These are phyloP conservation scores for Drosophila carrolli DNA, from an alignment of 1,140 invertebrate species.

Conservation along the genomic window DNA sequence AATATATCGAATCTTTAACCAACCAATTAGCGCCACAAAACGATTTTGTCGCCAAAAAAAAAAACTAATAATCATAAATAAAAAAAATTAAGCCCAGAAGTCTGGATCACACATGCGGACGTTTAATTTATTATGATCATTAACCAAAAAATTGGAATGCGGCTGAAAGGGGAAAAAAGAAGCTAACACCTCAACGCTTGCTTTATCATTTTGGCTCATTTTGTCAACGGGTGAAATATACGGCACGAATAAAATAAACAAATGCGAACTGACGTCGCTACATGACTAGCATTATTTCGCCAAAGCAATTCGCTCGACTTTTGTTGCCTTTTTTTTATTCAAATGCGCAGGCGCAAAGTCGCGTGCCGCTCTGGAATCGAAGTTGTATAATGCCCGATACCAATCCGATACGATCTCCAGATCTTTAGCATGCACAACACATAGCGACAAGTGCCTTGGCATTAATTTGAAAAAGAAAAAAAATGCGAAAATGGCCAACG, in stretches of 20 bases:
- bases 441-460: constrained; percentile 43
- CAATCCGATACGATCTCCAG: constrained; percentile 11
- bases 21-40: constrained; percentile 50
- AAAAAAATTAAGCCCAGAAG: constrained; percentile 24
- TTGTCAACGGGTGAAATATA: constrained; percentile 35
- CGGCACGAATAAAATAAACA: constrained; percentile 11
- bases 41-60: constrained; percentile 32
- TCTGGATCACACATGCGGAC: constrained; percentile 43
- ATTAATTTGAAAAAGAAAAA: constrained; percentile 33
- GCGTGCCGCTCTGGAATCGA: constrained; percentile 49
- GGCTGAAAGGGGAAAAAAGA: not conserved
- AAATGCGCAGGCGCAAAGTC: constrained; percentile 49
- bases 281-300: constrained; percentile 49
- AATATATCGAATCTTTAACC: constrained; percentile 21
- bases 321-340: constrained; percentile 13
- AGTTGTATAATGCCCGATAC: constrained; percentile 18
- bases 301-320: constrained; percentile 41
- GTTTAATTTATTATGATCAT: constrained; percentile 43
- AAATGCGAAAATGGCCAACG: constrained; percentile 8
- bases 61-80: not conserved
- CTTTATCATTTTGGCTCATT: constrained; percentile 43
- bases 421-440: constrained; percentile 50
- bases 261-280: constrained; percentile 43
- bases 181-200: constrained; percentile 45
- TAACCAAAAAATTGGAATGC: constrained; percentile 26